These are phyloP conservation scores for Leucophenga maculata DNA, from an alignment of 2,888 invertebrate genomes.

Conservation along the genomic window DNA sequence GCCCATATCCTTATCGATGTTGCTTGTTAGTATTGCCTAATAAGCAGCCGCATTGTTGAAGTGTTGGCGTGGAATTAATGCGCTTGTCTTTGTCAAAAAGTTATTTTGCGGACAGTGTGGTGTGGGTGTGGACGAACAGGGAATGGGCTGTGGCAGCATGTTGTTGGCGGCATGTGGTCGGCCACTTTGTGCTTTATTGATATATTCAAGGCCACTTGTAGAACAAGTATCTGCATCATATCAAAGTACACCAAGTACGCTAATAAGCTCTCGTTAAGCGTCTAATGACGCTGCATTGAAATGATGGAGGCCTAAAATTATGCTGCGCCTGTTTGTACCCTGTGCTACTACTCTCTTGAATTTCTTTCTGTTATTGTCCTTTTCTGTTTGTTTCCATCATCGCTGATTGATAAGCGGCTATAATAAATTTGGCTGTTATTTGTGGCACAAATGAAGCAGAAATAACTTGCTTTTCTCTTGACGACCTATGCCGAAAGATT, in stretches of 20 bases:
- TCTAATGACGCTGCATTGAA: background rate
- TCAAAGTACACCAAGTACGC: background rate
- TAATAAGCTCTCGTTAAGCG: background rate
- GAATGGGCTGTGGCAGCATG: too few relatives aligned
- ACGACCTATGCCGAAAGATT: too few relatives aligned
- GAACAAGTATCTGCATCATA: background rate
- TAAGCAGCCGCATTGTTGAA: conserved; percentile 18
- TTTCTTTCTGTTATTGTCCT: background rate
- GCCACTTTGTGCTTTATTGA: background rate
- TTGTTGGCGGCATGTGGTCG: too few relatives aligned
- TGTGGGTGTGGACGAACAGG: too few relatives aligned
- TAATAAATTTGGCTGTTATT: conserved; percentile 14
- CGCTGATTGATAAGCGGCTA: conserved; percentile 2
- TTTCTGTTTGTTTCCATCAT: background rate
- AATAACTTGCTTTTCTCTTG: background rate
- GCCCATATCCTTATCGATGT: background rate
- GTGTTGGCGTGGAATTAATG: conserved; percentile 28
- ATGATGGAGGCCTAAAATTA: background rate
- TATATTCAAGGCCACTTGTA: conserved; percentile 9
- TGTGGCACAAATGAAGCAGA: conserved; percentile 1
- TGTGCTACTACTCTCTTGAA: too few relatives aligned
- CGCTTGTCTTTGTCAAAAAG: conserved; percentile 17
- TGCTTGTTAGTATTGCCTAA: conserved; percentile 7
- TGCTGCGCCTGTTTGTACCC: background rate
- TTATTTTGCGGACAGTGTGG: background rate